Evolutionary conservation across 2,888 invertebrate genomes (phyloP), one percentile per base, ranked within the genome.

Genomic region (Standfussiana lucernea): DNA sequence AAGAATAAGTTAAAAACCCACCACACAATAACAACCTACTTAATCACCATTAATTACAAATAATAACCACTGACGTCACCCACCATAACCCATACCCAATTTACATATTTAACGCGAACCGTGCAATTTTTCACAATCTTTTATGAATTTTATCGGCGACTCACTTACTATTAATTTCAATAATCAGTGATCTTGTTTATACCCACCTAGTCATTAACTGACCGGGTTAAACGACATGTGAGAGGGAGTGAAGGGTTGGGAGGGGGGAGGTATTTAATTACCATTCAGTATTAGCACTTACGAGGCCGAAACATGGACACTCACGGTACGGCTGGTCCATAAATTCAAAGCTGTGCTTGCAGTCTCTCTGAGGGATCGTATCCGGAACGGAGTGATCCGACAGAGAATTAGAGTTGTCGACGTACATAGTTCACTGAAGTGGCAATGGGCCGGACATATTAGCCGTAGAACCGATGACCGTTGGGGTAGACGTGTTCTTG

Each of bases 261-360:
- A 50, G 3, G 24, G 56, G 35, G 64, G 62, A 18, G 67, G 67
- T 56, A 62, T 71, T 80, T 90, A 89, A 90, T 90, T 83, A 77
- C 77, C 72, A 80, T 72, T 79, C 80, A 86, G 79, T 86, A 84
- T 87, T 80, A 88, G 86, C 85, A 89, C 84, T 89, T 88, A 89
- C 89, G n/a, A n/a, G n/a, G n/a, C n/a, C n/a, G n/a, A n/a, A n/a
- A n/a, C n/a, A n/a, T n/a, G n/a, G n/a, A n/a, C n/a, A n/a, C n/a
- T n/a, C n/a, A n/a, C n/a, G n/a, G n/a, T n/a, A n/a, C n/a, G n/a
- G n/a, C n/a, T n/a, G n/a, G n/a, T n/a, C n/a, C n/a, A n/a, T n/a
- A n/a, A n/a, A n/a, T n/a, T n/a, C n/a, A n/a, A n/a, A n/a, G n/a
- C n/a, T n/a, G n/a, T n/a, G n/a, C n/a, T n/a, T n/a, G n/a, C n/a